A percentile compares a stretch with the other conserved stretches of the same genome.
Evolutionary conservation across 1,140 invertebrate species (phyloP).

Genomic region (Brachystomella parvula): DNA sequence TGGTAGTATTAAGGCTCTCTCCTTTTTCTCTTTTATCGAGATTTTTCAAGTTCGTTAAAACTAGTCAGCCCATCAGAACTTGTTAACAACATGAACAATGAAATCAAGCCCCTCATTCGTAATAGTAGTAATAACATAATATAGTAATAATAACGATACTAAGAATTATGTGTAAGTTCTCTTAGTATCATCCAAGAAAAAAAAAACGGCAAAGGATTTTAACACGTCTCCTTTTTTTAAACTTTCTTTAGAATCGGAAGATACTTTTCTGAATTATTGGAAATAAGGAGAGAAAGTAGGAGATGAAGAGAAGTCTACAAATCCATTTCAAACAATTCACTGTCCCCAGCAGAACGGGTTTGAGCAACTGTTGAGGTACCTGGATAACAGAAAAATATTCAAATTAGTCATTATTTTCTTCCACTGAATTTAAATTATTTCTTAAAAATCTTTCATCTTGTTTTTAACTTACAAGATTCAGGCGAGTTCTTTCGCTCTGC

Average conservation of each 20-base stretch:
- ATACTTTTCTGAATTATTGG: not conserved
- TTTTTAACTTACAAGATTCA: slow-evolving; percentile 22
- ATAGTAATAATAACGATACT: no score
- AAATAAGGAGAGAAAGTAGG: not conserved
- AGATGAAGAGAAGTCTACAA: slow-evolving; percentile 18
- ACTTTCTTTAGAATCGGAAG: not conserved
- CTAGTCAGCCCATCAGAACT: not conserved
- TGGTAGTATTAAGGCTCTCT: not conserved
- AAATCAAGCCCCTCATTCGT: slow-evolving; percentile 3
- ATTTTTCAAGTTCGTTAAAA: not conserved
- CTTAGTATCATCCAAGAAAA: no score
- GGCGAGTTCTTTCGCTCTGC: slow-evolving; percentile 19
- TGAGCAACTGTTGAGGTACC: slow-evolving; percentile 25
- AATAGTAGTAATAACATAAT: no score
- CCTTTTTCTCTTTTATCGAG: not conserved
- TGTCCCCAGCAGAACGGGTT: slow-evolving; percentile 11
- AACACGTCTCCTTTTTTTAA: not conserved
- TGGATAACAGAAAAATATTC: slow-evolving; percentile 12
- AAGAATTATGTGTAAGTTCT: no score
- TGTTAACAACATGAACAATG: slow-evolving; percentile 5
- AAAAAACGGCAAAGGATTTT: not conserved
- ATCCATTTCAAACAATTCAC: slow-evolving; percentile 29
- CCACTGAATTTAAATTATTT: slow-evolving; percentile 5
- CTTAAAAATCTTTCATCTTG: not conserved
- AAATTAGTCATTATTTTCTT: not conserved